Conservation (phyloP, 2,113 vertebrate genomes). For the Xerus inauris region DNA sequence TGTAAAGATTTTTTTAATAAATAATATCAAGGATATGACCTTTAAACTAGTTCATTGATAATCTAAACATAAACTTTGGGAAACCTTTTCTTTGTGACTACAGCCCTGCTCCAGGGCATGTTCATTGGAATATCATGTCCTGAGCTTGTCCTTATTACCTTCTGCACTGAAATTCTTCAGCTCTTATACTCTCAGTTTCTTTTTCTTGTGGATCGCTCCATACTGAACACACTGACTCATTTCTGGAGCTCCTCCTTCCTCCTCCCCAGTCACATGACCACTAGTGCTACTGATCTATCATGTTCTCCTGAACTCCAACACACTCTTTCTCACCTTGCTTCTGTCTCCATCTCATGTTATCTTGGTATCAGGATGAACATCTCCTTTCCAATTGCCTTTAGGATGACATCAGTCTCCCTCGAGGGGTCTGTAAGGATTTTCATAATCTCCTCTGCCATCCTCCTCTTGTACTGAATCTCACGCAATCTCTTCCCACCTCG, state of each 20-base stretch:
- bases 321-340: not conserved
- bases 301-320: not conserved
- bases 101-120: not conserved
- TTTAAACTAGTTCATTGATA: not conserved
- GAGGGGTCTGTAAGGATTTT: not conserved
- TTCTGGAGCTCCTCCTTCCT: not conserved
- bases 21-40: not conserved
- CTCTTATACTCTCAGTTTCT: fast-evolving
- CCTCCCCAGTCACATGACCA: no score
- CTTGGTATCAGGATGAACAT: not conserved
- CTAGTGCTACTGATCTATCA: no score
- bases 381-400: not conserved
- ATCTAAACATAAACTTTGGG: not conserved
- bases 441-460: not conserved
- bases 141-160: not conserved
- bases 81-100: not conserved
- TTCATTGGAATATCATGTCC: no score
- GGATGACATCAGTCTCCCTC: fast-evolving
- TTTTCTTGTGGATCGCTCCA: not conserved
- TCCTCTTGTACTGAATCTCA: not conserved
- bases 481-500: not conserved
- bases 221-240: not conserved
- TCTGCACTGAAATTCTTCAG: not conserved
- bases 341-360: not conserved
- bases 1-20: not conserved